Conservation (phyloP, 1,140 invertebrate species). For the Drosophila arizonae region DNA sequence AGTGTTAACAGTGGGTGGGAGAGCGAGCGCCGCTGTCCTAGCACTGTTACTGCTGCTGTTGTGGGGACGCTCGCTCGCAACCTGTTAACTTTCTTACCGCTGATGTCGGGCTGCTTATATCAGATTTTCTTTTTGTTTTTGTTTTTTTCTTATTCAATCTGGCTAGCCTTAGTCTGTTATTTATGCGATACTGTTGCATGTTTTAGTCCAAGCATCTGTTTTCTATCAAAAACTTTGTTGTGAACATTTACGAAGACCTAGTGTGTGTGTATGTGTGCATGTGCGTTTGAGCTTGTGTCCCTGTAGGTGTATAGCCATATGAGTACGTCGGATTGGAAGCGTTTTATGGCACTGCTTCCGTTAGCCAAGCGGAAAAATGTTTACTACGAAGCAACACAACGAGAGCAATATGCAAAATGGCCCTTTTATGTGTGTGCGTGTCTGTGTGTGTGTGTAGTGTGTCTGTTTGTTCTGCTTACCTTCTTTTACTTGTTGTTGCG, state of each 20-base stretch:
- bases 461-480: conserved; percentile 14
- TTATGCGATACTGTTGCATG: conserved; percentile 75
- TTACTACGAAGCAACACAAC: conserved; percentile 47
- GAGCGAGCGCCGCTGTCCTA: conserved; percentile 3
- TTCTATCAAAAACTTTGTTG: conserved; percentile 68
- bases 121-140: neutral
- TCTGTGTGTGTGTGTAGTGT: conserved; percentile 7
- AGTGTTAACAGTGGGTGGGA: conserved; percentile 57
- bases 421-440: conserved; percentile 40
- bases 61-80: neutral
- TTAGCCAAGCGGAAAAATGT: conserved; percentile 72
- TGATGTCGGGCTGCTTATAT: conserved; percentile 5
- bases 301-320: conserved; percentile 45
- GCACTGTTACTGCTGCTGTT: neutral
- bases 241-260: conserved; percentile 41
- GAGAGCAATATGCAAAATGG: conserved; percentile 56
- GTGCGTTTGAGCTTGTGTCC: conserved; percentile 15
- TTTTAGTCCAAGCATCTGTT: conserved; percentile 61
- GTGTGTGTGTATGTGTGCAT: conserved; percentile 7
- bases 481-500: conserved; percentile 22
- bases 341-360: conserved; percentile 73
- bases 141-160: conserved; percentile 52
- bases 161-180: conserved; percentile 74
- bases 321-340: conserved; percentile 43
- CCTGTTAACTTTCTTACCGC: conserved; percentile 14